Conservation (phyloP, 2,113 vertebrate genomes). For the Barbus barbus region DNA sequence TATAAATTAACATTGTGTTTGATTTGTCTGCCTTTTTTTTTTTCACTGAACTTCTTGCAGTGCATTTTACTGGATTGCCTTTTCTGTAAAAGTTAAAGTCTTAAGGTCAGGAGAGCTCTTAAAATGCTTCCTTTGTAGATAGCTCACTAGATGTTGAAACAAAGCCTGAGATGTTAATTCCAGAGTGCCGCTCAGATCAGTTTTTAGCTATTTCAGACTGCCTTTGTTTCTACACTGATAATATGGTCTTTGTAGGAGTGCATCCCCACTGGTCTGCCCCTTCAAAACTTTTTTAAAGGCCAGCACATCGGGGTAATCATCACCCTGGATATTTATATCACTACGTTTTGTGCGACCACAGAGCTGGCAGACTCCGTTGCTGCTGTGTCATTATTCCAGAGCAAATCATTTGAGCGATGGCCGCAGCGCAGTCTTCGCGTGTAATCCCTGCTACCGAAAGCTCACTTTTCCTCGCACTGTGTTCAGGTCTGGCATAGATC, state of each 20-base stretch:
- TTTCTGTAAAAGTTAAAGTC: not conserved
- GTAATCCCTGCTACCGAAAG: conserved; percentile 17
- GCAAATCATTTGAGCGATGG: conserved; percentile 16
- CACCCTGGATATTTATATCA: conserved; percentile 37
- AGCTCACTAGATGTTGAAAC: not conserved
- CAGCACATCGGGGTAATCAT: conserved; percentile 29
- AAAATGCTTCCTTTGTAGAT: not conserved
- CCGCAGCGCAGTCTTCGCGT: conserved; percentile 44
- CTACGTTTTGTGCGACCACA: conserved; percentile 41
- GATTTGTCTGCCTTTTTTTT: not conserved
- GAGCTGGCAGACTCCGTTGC: conserved; percentile 28
- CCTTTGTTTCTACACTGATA: conserved; percentile 7
- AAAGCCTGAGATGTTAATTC: not conserved
- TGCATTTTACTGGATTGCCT: not conserved
- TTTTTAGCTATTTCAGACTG: conserved; percentile 3
- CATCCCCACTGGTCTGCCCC: not conserved
- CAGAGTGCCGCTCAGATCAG: not conserved
- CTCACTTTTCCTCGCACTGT: conserved; percentile 7
- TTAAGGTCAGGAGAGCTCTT: not conserved
- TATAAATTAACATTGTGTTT: no score
- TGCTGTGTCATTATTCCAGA: conserved; percentile 53
- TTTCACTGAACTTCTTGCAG: not conserved
- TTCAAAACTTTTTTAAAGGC: conserved; percentile 30
- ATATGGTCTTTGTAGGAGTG: not conserved
- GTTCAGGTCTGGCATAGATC: conserved; percentile 34